phyloP scores from a whole-genome alignment of 2,797 vertebrate genomes.

The Acanthurus tractus region DNA sequence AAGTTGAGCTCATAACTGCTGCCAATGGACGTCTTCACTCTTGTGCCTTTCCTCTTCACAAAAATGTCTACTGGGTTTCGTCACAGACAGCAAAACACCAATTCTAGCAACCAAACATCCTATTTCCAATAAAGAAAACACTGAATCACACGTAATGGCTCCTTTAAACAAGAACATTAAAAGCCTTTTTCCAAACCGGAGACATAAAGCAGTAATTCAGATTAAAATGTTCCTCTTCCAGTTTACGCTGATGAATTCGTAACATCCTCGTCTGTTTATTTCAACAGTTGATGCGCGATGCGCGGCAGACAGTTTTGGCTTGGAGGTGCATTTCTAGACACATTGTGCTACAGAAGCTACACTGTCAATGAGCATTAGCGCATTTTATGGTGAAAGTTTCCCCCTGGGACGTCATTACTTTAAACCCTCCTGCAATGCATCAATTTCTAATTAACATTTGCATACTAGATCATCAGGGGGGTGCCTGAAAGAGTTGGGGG shows the following conservation, averaged over 20 bases:
- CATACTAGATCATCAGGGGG: conserved; percentile 72
- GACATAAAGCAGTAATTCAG: conserved; percentile 18
- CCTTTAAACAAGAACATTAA: conserved; percentile 9
- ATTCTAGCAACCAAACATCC: not conserved
- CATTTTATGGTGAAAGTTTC: conserved; percentile 53
- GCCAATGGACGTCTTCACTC: too few species aligned
- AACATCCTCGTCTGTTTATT: conserved; percentile 55
- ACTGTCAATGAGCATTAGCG: conserved; percentile 62
- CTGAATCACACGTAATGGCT: not conserved
- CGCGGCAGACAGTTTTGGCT: conserved; percentile 46
- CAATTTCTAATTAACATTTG: conserved; percentile 85
- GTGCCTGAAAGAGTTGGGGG: conserved; percentile 42
- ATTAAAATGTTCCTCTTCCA: conserved; percentile 26
- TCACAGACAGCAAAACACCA: not conserved
- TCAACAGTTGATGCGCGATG: conserved; percentile 30
- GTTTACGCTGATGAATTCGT: conserved; percentile 36
- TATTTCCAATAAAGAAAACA: not conserved
- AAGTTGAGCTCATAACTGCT: not conserved
- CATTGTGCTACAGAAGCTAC: conserved; percentile 52
- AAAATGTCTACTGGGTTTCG: not conserved
- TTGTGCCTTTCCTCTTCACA: not conserved
- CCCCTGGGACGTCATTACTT: conserved; percentile 80
- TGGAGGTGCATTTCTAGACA: conserved; percentile 57
- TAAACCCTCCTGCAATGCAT: conserved; percentile 81
- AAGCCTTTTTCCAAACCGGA: conserved; percentile 5